Percentiles rank a stretch among this genome's conserved stretches.
Evolutionary conservation across 2,797 vertebrate species (phyloP).

Genomic region (Lacerta viridis): DNA sequence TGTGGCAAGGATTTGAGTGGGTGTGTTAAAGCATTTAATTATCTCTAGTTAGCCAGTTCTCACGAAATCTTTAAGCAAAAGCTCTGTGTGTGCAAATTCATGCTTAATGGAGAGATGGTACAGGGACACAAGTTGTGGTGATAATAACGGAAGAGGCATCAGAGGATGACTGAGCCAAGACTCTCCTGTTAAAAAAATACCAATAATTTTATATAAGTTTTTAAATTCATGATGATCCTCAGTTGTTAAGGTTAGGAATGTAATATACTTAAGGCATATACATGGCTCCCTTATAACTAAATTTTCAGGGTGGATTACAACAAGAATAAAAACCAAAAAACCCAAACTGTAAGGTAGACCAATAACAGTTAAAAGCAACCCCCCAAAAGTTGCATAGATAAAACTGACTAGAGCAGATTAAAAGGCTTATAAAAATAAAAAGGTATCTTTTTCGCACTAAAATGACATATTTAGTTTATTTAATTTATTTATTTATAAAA

Average conservation of each 20-base stretch:
- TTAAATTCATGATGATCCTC: background rate
- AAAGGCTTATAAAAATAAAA: background rate
- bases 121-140: background rate
- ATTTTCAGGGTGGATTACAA: background rate
- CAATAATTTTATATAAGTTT: background rate
- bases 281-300: background rate
- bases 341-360: background rate
- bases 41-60: background rate
- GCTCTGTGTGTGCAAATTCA: background rate
- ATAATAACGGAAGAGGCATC: background rate
- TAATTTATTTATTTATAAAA: too few species aligned
- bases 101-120: background rate
- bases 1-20: background rate
- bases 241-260: background rate
- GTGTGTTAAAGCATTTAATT: background rate
- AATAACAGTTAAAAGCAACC: background rate
- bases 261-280: background rate
- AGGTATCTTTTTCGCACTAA: too few species aligned
- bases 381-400: background rate
- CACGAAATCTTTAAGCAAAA: background rate
- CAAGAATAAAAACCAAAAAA: background rate
- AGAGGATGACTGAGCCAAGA: background rate
- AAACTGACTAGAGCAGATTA: background rate
- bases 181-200: background rate
- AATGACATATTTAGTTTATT: background rate